Evolutionary conservation across 2,888 invertebrate genomes (phyloP), one percentile per base, ranked within the genome.

Genomic region (Drosophila birchii): DNA sequence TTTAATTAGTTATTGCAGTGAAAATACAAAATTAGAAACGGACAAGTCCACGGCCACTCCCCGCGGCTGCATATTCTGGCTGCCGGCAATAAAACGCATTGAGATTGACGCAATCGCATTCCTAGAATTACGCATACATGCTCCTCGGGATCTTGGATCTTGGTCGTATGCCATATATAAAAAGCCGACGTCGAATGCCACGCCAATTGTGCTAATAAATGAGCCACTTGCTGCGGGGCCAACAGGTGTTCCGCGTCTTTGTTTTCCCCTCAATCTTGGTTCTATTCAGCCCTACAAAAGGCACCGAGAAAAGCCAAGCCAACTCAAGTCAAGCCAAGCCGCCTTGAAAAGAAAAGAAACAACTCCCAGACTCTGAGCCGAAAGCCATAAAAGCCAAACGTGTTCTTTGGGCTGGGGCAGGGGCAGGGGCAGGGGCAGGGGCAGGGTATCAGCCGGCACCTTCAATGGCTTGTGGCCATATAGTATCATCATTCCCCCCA

Each of bases 141-240:
- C 58, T 49, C 26, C 49, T 32, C 36, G 38, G 23, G 43, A 38
- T 55, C 45, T 45, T 47, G 16, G 44, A 64, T 67, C 61, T 78
- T 56, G 61, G 77, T 43, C 49, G 47, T 29, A 44, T 23, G 23
- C 71, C 60, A 70, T 64, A 66, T 60, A 70, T 70, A 60, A 76
- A 69, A 54, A 23, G 16, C 34, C 41, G 56, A 71, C 29, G 55
- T 57, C 47, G 71, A 73, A 78, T 80, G 63, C 70, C 75, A 72
- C 29, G 77, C 73, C 84, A 86, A 83, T 86, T 80, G 88, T 70
- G 80, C 74, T 78, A 80, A 80, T 88, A 85, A 88, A 86, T 67
- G 76, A 76, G 69, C 61, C 70, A 82, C 78, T 79, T 79, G 88
- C 80, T 82, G 64, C 64, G 39, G 61, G 57, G 45, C 76, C 88